Conservation (phyloP, 1,140 invertebrate genomes). For the Pissodes strobi region DNA sequence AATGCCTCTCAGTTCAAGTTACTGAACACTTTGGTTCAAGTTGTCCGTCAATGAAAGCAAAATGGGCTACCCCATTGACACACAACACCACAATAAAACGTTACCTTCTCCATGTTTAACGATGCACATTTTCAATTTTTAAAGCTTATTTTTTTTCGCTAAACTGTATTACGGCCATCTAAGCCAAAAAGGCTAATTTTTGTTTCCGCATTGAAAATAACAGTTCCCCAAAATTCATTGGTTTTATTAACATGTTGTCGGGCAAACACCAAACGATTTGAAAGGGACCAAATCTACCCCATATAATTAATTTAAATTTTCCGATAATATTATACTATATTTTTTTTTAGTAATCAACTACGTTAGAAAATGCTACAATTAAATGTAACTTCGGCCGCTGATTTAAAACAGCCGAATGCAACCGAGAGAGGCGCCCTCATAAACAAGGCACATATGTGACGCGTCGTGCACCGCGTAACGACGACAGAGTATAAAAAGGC, state of each 20-base stretch:
- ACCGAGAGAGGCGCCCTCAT: too few species aligned
- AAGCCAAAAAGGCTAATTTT: slow-evolving; percentile 36
- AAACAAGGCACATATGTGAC: too few species aligned
- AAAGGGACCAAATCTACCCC: too few species aligned
- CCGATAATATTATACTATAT: too few species aligned
- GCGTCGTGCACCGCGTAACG: too few species aligned
- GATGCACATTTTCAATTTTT: slow-evolving; percentile 9
- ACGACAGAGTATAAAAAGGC: too few species aligned
- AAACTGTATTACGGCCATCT: slow-evolving; percentile 26
- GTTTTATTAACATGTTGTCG: neutral
- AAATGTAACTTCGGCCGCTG: too few species aligned
- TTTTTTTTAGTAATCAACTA: too few species aligned
- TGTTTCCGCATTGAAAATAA: slow-evolving; percentile 26
- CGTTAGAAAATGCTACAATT: too few species aligned
- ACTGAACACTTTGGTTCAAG: slow-evolving; percentile 24
- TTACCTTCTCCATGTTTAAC: slow-evolving; percentile 49
- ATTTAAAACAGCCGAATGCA: too few species aligned
- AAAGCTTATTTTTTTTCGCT: slow-evolving; percentile 22
- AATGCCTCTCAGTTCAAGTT: slow-evolving; percentile 3
- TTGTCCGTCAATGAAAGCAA: slow-evolving; percentile 46
- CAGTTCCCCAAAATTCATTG: slow-evolving; percentile 27
- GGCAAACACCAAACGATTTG: slow-evolving; percentile 21
- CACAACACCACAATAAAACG: slow-evolving; percentile 54
- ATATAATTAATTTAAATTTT: too few species aligned
- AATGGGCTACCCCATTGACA: slow-evolving; percentile 46